Evolutionary conservation across 1,140 invertebrate species (phyloP).

Genomic region (Leptinotarsa undecemlineata): DNA sequence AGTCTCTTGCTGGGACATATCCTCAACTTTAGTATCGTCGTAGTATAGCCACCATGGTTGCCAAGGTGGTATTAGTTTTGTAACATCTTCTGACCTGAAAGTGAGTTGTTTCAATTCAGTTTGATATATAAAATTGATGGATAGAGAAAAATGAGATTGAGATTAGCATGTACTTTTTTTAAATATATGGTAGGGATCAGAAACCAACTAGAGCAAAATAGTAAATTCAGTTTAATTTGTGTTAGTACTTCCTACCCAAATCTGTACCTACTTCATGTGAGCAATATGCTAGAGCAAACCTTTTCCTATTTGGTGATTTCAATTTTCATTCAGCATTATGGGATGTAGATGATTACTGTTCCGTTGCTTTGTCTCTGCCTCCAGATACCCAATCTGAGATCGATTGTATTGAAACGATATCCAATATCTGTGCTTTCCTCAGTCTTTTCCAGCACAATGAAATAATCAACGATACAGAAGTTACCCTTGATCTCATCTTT

Average conservation of each 20-base stretch:
- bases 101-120: too few species aligned
- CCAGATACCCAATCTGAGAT: constrained; percentile 2
- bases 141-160: too few species aligned
- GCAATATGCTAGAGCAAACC: constrained; percentile 8
- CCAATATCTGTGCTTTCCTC: constrained; percentile 11
- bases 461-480: constrained; percentile 3
- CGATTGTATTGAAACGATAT: constrained; percentile 13
- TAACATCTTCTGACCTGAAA: constrained; percentile 55
- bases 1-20: constrained; percentile 32
- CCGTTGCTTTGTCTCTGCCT: background rate
- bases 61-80: constrained; percentile 63
- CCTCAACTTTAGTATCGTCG: constrained; percentile 42
- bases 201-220: too few species aligned
- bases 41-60: constrained; percentile 59
- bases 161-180: too few species aligned
- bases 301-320: constrained; percentile 10
- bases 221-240: too few species aligned
- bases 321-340: constrained; percentile 6
- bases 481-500: constrained; percentile 12
- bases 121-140: too few species aligned
- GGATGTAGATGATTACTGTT: constrained; percentile 7
- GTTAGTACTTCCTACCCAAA: too few species aligned
- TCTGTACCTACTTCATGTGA: background rate
- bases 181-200: too few species aligned
- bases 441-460: constrained; percentile 9